Percentiles rank a stretch among this genome's conserved stretches.
These are phyloP conservation scores for Sorex araneus DNA, from an alignment of 2,113 vertebrate genomes.

Conservation along the genomic window DNA sequence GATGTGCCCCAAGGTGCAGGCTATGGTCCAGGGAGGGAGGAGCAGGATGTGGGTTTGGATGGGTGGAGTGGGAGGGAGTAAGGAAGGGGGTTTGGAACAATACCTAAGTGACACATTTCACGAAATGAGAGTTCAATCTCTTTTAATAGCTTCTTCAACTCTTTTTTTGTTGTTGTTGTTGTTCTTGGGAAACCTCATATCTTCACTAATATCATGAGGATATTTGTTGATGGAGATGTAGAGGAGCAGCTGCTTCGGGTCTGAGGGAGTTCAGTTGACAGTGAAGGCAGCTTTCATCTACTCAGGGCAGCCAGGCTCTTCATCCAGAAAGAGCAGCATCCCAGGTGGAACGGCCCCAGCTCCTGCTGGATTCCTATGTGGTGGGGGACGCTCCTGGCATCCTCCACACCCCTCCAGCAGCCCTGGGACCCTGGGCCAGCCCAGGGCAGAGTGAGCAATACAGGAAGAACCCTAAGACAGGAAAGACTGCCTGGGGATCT, in stretches of 20 bases:
- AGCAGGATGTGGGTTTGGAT: slow-evolving; percentile 53
- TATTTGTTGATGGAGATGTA: slow-evolving; percentile 83
- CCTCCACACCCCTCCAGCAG: not conserved
- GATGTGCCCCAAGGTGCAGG: slow-evolving; percentile 66
- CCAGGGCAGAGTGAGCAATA: not conserved
- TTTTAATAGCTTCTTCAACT: slow-evolving; percentile 83
- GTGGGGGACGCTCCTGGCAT: not conserved
- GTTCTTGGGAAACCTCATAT: slow-evolving; percentile 82
- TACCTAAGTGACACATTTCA: slow-evolving; percentile 79
- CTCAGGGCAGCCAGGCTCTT: slow-evolving; percentile 76
- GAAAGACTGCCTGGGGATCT: not conserved
- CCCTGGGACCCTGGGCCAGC: slow-evolving; percentile 20
- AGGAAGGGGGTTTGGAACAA: not conserved
- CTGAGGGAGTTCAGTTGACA: slow-evolving; percentile 85
- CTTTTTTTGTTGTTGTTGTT: slow-evolving; percentile 73
- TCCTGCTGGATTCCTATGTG: slow-evolving; percentile 69
- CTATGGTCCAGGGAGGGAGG: slow-evolving; percentile 61
- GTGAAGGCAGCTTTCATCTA: slow-evolving; percentile 85
- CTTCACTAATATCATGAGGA: slow-evolving; percentile 86
- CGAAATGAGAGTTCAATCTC: slow-evolving; percentile 82
- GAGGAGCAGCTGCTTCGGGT: slow-evolving; percentile 86
- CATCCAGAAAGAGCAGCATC: slow-evolving; percentile 85
- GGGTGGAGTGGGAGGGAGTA: not conserved
- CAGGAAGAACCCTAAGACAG: not conserved
- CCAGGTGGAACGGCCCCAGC: slow-evolving; percentile 59